These are phyloP conservation scores for Spisula solida DNA, from an alignment of 2,888 invertebrate species.

Conservation along the genomic window DNA sequence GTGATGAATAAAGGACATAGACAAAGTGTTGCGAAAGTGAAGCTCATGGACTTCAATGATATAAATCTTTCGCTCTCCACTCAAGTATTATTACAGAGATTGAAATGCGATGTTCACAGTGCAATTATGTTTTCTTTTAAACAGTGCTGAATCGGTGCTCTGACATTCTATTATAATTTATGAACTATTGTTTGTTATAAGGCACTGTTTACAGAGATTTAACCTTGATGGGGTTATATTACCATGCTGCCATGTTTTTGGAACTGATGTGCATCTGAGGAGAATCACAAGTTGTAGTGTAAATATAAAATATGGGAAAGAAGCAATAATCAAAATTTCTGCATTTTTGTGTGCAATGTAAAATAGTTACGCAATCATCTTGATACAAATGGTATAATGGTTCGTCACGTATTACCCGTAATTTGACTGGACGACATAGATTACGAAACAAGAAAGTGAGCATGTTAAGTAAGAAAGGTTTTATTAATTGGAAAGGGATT, in stretches of 20 bases:
- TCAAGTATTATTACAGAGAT: conserved; percentile 71
- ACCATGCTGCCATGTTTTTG: conserved; percentile 68
- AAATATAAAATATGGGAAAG: not conserved
- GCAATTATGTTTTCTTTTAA: conserved; percentile 68
- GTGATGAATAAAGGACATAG: conserved; percentile 70
- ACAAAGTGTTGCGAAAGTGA: conserved; percentile 62
- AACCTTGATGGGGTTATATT: not conserved
- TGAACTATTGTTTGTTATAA: conserved; percentile 57
- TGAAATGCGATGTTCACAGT: conserved; percentile 61
- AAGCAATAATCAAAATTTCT: conserved; percentile 28
- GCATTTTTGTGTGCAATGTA: conserved; percentile 24
- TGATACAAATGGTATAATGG: not conserved
- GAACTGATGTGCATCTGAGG: conserved; percentile 17
- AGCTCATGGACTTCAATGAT: conserved; percentile 65
- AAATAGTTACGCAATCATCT: conserved; percentile 2
- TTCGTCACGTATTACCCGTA: not conserved
- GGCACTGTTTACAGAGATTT: conserved; percentile 71
- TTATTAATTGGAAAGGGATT: conserved; percentile 12
- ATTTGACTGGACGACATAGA: too few species aligned
- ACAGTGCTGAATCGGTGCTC: conserved; percentile 74
- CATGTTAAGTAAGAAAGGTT: not conserved
- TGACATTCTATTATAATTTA: conserved; percentile 68
- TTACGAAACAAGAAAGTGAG: not conserved
- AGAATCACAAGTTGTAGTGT: not conserved
- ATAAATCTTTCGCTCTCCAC: conserved; percentile 53